Conservation (phyloP, 2,888 invertebrate genomes). For the Diaprepes abbreviatus region DNA sequence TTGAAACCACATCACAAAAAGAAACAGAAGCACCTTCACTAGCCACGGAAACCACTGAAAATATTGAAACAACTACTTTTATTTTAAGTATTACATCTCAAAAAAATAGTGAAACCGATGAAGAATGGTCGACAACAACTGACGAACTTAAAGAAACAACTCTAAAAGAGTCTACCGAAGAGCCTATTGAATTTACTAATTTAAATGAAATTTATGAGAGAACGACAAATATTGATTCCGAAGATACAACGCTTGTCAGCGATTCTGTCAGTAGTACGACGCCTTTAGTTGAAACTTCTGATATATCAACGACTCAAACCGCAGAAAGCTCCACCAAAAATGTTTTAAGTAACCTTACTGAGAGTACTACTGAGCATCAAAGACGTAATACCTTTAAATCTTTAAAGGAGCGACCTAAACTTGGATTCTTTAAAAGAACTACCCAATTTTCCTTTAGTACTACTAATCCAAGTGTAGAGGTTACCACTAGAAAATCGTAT, state of each 20-base stretch:
- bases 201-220: not conserved
- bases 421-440: constrained; percentile 43
- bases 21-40: not conserved
- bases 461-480: constrained; percentile 47
- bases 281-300: not conserved
- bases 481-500: constrained; percentile 38
- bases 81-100: not conserved
- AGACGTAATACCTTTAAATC: constrained; percentile 53
- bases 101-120: constrained; percentile 18
- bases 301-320: constrained; percentile 27
- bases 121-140: constrained; percentile 27
- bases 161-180: constrained; percentile 2
- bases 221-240: constrained; percentile 20
- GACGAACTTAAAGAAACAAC: constrained; percentile 20
- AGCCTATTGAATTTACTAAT: constrained; percentile 1
- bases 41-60: constrained; percentile 15
- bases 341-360: constrained; percentile 16
- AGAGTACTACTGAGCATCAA: constrained; percentile 49
- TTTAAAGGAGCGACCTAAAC: constrained; percentile 53
- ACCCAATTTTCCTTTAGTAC: constrained; percentile 10
- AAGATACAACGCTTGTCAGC: not conserved
- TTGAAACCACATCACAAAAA: constrained; percentile 7
- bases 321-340: constrained; percentile 10
- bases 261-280: no score
- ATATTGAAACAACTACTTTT: constrained; percentile 18